A percentile compares a stretch with the other conserved stretches of the same genome.
These are phyloP conservation scores for Urosaurus nigricauda DNA, from an alignment of 2,797 vertebrate species.

Conservation along the genomic window DNA sequence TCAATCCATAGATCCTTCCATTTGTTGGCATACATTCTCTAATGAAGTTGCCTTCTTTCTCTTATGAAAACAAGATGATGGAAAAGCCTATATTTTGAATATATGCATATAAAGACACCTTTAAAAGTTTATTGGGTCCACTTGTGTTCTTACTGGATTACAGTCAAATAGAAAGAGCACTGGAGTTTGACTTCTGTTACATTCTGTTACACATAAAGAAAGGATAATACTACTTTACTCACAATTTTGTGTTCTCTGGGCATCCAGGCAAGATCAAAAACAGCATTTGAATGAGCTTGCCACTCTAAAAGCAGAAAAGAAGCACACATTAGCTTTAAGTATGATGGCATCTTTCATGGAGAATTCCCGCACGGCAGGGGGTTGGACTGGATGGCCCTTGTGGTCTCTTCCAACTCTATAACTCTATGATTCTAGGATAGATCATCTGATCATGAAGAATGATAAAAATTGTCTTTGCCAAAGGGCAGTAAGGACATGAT, in stretches of 20 bases:
- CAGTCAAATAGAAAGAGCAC: background rate
- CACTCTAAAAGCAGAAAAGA: constrained; percentile 84
- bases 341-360: background rate
- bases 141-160: background rate
- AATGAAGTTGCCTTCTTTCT: background rate
- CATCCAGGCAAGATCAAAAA: constrained; percentile 97
- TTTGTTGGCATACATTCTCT: background rate
- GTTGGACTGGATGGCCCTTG: no score
- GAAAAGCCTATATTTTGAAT: background rate
- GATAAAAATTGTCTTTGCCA: background rate
- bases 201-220: background rate
- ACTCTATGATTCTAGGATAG: no score
- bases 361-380: no score
- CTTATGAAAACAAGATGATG: background rate
- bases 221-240: constrained; percentile 70
- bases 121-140: background rate
- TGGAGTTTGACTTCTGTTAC: background rate
- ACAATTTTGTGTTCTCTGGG: constrained; percentile 92
- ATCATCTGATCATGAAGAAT: background rate
- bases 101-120: background rate
- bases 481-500: background rate
- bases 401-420: no score
- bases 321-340: background rate
- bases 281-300: constrained; percentile 96
- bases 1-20: background rate